phyloP scores from a whole-genome alignment of 1,140 invertebrate species.

The Phenacoccus solenopsis region DNA sequence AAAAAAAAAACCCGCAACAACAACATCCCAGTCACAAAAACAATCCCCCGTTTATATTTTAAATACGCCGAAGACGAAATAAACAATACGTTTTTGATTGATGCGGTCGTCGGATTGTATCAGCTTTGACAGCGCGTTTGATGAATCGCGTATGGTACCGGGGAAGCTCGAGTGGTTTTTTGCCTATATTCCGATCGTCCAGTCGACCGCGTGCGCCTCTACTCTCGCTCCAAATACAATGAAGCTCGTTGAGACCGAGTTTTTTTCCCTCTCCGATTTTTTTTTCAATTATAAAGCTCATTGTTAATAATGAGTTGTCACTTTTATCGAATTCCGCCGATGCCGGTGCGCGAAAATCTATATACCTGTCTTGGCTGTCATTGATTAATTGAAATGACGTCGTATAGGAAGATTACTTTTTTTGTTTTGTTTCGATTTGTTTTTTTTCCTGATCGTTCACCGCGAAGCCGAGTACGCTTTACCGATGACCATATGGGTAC shows the following conservation, averaged over 20 bases:
- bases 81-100: slow-evolving; percentile 15
- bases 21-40: background rate
- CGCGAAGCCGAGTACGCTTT: too few species aligned
- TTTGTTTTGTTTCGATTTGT: too few species aligned
- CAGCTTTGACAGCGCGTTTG: slow-evolving; percentile 1
- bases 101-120: slow-evolving; percentile 10
- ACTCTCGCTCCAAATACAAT: background rate
- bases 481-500: too few species aligned
- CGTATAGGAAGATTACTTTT: too few species aligned
- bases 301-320: slow-evolving; percentile 3
- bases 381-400: background rate
- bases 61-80: slow-evolving; percentile 5
- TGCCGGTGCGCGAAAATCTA: background rate
- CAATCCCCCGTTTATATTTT: background rate
- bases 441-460: too few species aligned
- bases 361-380: background rate
- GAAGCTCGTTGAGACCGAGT: background rate
- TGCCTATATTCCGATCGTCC: background rate
- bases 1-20: background rate
- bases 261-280: background rate
- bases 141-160: background rate
- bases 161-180: background rate
- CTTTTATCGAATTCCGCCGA: background rate
- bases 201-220: too few species aligned
- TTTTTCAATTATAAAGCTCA: too few species aligned